Percentiles rank a stretch among this genome's conserved stretches.
Conservation (phyloP, 1,140 invertebrate species). For the Pseudomyrmex concolor region DNA sequence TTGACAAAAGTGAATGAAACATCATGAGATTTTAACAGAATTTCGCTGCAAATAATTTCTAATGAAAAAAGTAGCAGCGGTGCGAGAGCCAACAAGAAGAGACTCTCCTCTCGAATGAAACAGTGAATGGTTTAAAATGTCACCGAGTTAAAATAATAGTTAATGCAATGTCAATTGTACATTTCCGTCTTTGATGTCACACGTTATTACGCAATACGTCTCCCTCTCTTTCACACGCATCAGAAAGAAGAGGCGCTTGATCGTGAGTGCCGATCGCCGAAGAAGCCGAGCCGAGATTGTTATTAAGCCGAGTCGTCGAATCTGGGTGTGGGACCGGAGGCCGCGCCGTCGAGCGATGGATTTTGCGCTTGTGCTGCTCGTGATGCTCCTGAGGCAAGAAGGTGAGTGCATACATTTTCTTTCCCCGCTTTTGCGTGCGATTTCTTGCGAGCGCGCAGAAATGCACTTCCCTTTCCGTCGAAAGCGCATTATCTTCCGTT, state of each 20-base stretch:
- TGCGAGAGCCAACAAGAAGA: too few species aligned
- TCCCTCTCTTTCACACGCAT: background rate
- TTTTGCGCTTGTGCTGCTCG: constrained; percentile 75
- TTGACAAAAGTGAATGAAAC: too few species aligned
- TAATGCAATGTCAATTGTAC: too few species aligned
- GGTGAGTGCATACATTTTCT: constrained; percentile 72
- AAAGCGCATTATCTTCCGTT: constrained; percentile 12
- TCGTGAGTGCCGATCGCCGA: background rate
- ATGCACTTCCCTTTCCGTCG: background rate
- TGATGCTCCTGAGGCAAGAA: constrained; percentile 76
- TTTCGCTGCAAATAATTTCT: too few species aligned
- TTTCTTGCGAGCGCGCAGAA: constrained; percentile 3
- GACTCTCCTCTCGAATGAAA: too few species aligned
- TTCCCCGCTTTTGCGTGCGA: too few species aligned
- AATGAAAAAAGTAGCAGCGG: too few species aligned
- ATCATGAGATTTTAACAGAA: too few species aligned
- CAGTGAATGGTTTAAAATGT: too few species aligned
- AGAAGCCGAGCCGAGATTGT: constrained; percentile 14
- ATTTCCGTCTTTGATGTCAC: too few species aligned
- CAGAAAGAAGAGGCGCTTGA: constrained; percentile 24
- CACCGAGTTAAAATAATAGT: too few species aligned
- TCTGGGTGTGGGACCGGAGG: constrained; percentile 13
- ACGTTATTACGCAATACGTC: constrained; percentile 2
- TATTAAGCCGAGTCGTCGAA: constrained; percentile 17
- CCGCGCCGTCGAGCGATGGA: constrained; percentile 75